phyloP scores from a whole-genome alignment of 2,797 vertebrate genomes.

The Protonibea diacanthus region DNA sequence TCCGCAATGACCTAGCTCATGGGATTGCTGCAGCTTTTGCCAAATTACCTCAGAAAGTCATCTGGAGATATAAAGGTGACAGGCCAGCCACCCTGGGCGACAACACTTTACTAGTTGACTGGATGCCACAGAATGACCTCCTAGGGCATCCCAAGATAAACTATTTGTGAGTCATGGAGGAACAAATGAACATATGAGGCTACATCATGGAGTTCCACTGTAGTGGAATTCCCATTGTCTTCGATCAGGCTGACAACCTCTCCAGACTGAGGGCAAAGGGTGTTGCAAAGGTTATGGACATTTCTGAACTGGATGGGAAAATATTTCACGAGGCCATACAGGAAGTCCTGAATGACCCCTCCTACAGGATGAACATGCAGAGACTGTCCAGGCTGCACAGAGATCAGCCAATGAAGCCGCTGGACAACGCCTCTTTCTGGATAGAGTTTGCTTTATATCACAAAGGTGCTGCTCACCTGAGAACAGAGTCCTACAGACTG shows the following conservation, averaged over 20 bases:
- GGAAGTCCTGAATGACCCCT: constrained; percentile 69
- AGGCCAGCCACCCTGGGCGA: constrained; percentile 70
- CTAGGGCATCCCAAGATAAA: constrained; percentile 74
- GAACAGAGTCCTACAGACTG: constrained; percentile 72
- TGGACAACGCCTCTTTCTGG: constrained; percentile 75
- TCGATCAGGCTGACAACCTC: constrained; percentile 82
- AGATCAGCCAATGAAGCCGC: constrained; percentile 64
- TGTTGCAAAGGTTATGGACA: constrained; percentile 54
- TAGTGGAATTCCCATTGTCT: constrained; percentile 76
- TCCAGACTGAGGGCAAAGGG: constrained; percentile 70
- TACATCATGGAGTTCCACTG: constrained; percentile 74
- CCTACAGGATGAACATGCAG: constrained; percentile 71
- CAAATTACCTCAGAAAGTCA: constrained; percentile 79
- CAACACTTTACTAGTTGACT: constrained; percentile 80
- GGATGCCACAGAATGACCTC: constrained; percentile 83
- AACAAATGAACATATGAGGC: constrained; percentile 79
- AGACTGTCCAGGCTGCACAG: constrained; percentile 71
- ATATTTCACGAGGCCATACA: constrained; percentile 36
- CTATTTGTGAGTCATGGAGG: constrained; percentile 79
- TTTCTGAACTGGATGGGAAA: constrained; percentile 41
- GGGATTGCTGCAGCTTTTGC: constrained; percentile 74
- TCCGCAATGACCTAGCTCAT: constrained; percentile 61
- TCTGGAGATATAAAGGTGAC: constrained; percentile 76
- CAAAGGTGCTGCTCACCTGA: constrained; percentile 71
- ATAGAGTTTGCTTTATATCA: constrained; percentile 72